These are phyloP conservation scores for Lithophane socia DNA, from an alignment of 2,888 invertebrate species.

Conservation along the genomic window DNA sequence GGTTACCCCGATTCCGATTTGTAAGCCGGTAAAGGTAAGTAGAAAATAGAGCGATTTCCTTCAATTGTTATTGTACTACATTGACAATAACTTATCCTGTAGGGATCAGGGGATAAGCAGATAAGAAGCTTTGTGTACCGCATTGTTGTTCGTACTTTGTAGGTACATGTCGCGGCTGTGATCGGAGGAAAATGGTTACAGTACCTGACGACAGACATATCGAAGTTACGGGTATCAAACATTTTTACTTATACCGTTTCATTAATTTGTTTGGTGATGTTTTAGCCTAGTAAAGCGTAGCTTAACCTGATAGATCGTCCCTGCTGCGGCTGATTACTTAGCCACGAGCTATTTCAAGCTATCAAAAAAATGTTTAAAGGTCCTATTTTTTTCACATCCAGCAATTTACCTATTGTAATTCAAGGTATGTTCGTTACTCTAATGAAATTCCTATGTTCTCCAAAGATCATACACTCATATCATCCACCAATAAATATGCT, in stretches of 20 bases:
- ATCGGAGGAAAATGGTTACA: conserved; percentile 11
- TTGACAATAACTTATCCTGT: conserved; percentile 57
- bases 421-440: neutral
- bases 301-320: too few relatives aligned
- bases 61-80: conserved; percentile 48
- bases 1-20: neutral
- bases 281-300: neutral
- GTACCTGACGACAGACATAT: neutral
- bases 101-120: conserved; percentile 51
- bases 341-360: too few relatives aligned
- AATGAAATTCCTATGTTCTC: conserved; percentile 6
- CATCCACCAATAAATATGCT: conserved; percentile 72
- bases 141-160: conserved; percentile 45
- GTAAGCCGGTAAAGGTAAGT: conserved; percentile 38
- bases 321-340: too few relatives aligned
- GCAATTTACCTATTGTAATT: neutral
- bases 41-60: conserved; percentile 44
- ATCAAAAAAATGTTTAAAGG: neutral
- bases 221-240: too few relatives aligned
- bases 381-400: too few relatives aligned
- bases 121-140: conserved; percentile 52
- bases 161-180: neutral
- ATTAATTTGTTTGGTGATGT: neutral
- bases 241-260: too few relatives aligned
- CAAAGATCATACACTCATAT: conserved; percentile 54